Percentiles rank a stretch among this genome's conserved stretches.
These are phyloP conservation scores for Psittacula cyanocephala DNA, from an alignment of 2,113 vertebrate genomes.

Conservation along the genomic window DNA sequence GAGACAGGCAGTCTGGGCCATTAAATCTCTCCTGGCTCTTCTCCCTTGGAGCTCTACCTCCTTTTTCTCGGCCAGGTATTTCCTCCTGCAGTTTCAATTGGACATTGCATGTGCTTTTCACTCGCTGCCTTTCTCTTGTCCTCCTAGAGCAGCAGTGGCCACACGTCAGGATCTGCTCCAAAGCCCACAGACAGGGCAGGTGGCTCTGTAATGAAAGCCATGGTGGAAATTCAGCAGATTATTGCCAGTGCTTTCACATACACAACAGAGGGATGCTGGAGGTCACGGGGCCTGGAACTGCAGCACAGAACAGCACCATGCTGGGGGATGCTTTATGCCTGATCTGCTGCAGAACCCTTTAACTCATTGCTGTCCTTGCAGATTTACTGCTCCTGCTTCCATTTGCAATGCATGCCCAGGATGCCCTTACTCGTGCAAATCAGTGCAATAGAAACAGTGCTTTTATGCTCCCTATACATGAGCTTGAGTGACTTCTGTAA, in stretches of 20 bases:
- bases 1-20: background rate
- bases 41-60: background rate
- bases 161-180: background rate
- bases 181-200: background rate
- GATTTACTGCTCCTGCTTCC: background rate
- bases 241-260: background rate
- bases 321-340: background rate
- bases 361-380: background rate
- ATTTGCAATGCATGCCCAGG: background rate
- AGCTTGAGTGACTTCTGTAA: background rate
- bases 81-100: background rate
- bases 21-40: background rate
- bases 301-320: background rate
- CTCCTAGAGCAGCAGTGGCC: background rate
- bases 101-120: background rate
- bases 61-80: background rate
- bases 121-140: background rate
- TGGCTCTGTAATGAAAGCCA: background rate
- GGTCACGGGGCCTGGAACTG: background rate
- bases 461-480: background rate
- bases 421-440: background rate
- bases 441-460: background rate
- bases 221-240: background rate
- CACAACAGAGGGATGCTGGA: fast-evolving
- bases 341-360: background rate